phyloP scores from a whole-genome alignment of 2,888 invertebrate genomes.

The Cheilosia grossa region DNA sequence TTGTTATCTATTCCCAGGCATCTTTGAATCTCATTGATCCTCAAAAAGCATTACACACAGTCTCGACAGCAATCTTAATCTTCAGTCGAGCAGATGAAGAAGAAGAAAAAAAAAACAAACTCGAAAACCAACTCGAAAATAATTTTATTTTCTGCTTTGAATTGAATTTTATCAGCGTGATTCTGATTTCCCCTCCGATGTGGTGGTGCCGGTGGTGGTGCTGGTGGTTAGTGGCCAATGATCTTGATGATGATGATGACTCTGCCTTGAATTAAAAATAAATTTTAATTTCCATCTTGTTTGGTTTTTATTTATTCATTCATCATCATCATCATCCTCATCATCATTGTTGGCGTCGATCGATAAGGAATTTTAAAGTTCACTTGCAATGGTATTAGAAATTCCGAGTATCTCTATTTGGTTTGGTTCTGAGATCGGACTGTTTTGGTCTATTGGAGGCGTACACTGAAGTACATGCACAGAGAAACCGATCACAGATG shows the following conservation, averaged over 20 bases:
- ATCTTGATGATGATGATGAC: slow-evolving; percentile 57
- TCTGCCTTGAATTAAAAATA: slow-evolving; percentile 59
- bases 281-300: slow-evolving; percentile 37
- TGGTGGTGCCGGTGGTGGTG: slow-evolving; percentile 1
- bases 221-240: slow-evolving; percentile 60
- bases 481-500: slow-evolving; percentile 14
- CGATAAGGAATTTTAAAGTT: slow-evolving; percentile 60
- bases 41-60: slow-evolving; percentile 25
- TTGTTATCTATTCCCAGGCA: slow-evolving; percentile 59
- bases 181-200: slow-evolving; percentile 46
- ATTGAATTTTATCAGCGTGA: slow-evolving; percentile 64
- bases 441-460: slow-evolving; percentile 41
- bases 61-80: slow-evolving; percentile 51
- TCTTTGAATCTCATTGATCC: slow-evolving; percentile 65
- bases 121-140: slow-evolving; percentile 31
- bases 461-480: slow-evolving; percentile 8
- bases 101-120: slow-evolving; percentile 15
- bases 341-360: slow-evolving; percentile 50
- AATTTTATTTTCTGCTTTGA: slow-evolving; percentile 61
- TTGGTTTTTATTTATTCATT: slow-evolving; percentile 41
- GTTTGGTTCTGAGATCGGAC: not conserved
- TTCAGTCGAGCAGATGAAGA: slow-evolving; percentile 3
- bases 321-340: slow-evolving; percentile 17
- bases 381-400: slow-evolving; percentile 24
- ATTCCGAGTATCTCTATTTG: not conserved